A percentile compares a stretch with the other conserved stretches of the same genome.
phyloP scores from a whole-genome alignment of 2,113 vertebrate species.

The Pelecanoides urinatrix region DNA sequence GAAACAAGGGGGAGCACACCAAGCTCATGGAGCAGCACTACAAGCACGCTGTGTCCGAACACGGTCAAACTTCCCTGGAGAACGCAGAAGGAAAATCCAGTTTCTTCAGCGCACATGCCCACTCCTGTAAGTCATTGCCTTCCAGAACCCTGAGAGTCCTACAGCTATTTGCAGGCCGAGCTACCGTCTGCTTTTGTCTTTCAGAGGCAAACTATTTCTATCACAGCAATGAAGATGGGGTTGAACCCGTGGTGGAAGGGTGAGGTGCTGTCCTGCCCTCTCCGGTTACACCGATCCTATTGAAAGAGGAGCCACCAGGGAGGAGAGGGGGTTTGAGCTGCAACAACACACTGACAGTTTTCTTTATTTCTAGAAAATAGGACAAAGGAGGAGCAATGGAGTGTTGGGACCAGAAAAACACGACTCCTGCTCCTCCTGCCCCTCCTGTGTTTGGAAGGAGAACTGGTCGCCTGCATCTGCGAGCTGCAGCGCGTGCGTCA shows the following conservation, averaged over 20 bases:
- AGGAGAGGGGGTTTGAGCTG: neutral
- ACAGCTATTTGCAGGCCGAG: neutral
- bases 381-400: neutral
- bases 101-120: neutral
- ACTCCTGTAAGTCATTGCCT: neutral
- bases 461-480: neutral
- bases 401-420: neutral
- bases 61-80: neutral
- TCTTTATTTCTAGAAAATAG: neutral
- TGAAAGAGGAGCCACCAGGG: neutral
- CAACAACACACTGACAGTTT: neutral
- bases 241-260: neutral
- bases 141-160: neutral
- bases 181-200: neutral
- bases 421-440: neutral
- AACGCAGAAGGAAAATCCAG: neutral
- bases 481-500: neutral
- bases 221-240: neutral
- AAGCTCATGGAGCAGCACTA: neutral
- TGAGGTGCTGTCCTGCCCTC: neutral
- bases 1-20: neutral
- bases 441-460: neutral
- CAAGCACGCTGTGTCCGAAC: accelerated
- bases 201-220: neutral
- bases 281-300: neutral